phyloP scores from a whole-genome alignment of 2,888 invertebrate species.

The Phytoseiulus persimilis region DNA sequence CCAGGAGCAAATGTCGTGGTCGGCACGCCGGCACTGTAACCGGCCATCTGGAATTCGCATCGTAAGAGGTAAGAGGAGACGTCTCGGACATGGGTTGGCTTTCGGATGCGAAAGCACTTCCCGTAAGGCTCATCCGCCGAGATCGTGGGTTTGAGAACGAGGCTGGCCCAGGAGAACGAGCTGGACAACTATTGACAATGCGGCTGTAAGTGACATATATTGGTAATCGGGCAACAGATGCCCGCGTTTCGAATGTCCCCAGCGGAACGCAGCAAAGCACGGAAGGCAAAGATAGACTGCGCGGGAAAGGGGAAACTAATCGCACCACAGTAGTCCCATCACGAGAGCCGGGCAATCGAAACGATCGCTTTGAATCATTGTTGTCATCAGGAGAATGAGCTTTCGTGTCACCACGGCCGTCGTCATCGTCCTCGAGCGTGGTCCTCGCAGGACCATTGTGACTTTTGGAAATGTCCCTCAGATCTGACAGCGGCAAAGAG shows the following conservation, averaged over 20 bases:
- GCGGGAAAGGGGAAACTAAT: not conserved
- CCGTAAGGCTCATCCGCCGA: too few species aligned
- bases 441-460: not conserved
- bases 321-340: not conserved
- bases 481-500: not conserved
- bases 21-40: conserved; percentile 19
- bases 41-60: not conserved
- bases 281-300: not conserved
- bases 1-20: conserved; percentile 28
- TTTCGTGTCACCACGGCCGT: not conserved
- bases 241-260: not conserved
- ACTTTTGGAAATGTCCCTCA: not conserved
- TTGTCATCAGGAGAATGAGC: not conserved
- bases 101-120: too few species aligned
- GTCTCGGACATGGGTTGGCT: too few species aligned
- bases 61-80: not conserved
- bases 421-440: too few species aligned
- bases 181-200: not conserved
- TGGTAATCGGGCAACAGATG: not conserved
- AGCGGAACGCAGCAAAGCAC: not conserved
- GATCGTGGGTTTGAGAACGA: too few species aligned
- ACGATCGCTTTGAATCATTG: not conserved
- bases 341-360: not conserved
- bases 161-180: not conserved
- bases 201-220: not conserved